phyloP scores from a whole-genome alignment of 2,888 invertebrate species.

The Nemurella pictetii region DNA sequence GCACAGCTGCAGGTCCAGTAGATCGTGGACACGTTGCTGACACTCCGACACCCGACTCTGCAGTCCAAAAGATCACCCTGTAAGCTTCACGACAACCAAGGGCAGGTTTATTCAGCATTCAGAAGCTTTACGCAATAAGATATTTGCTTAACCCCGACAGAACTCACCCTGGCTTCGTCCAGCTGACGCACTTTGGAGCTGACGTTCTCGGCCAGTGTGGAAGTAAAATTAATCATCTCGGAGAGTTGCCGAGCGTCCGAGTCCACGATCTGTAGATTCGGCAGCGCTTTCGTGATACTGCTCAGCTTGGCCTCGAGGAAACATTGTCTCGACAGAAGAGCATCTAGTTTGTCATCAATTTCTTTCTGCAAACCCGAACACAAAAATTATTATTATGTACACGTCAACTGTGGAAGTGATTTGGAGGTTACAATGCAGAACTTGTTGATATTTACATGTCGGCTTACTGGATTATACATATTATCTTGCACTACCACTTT shows the following conservation, averaged over 20 bases:
- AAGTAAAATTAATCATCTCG: conserved; percentile 84
- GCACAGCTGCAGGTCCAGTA: conserved; percentile 92
- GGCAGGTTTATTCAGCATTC: neutral
- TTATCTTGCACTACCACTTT: neutral
- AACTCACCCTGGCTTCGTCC: conserved; percentile 83
- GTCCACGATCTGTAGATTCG: conserved; percentile 76
- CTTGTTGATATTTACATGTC: neutral
- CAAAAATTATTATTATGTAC: conserved; percentile 33
- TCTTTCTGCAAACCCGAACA: conserved; percentile 60
- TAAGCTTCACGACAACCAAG: neutral
- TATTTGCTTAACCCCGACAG: neutral
- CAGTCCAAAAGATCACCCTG: conserved; percentile 41
- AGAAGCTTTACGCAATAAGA: neutral
- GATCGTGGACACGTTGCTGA: conserved; percentile 90
- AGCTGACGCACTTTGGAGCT: conserved; percentile 93
- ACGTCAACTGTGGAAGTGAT: neutral
- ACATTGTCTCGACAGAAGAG: conserved; percentile 72
- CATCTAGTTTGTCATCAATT: conserved; percentile 70
- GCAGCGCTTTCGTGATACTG: conserved; percentile 77
- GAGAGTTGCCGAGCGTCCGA: conserved; percentile 79
- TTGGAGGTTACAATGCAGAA: neutral
- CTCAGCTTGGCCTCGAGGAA: conserved; percentile 79
- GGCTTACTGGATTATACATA: neutral
- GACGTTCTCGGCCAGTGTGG: conserved; percentile 87
- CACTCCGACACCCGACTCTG: conserved; percentile 91